Conservation (phyloP, 2,113 vertebrate species). For the Cyanistes caeruleus region DNA sequence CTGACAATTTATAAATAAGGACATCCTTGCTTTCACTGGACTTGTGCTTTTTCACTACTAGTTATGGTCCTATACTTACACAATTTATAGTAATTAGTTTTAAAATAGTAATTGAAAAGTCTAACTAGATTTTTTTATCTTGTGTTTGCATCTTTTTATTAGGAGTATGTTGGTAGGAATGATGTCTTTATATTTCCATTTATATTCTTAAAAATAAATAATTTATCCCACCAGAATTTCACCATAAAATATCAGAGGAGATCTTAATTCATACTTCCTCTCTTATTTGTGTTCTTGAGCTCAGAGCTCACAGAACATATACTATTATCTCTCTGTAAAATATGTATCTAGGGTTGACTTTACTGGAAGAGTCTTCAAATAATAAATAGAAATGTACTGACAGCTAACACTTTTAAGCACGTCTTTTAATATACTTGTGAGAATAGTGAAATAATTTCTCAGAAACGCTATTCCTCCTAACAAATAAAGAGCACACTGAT, state of each 20-base stretch:
- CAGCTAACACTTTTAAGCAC: background rate
- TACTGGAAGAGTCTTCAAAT: background rate
- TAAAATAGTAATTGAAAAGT: constrained; percentile 47
- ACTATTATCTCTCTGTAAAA: background rate
- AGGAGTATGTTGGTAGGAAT: background rate
- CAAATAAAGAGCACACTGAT: background rate
- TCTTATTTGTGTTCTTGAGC: background rate
- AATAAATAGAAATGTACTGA: background rate
- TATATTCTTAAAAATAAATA: background rate
- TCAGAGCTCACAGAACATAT: background rate
- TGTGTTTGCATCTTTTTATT: background rate
- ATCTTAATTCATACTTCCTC: background rate
- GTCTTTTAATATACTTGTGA: background rate
- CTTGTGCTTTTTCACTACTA: background rate
- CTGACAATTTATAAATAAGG: constrained; percentile 32
- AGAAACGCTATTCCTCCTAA: background rate
- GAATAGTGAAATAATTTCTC: background rate
- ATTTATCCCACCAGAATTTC: background rate
- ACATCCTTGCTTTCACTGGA: background rate
- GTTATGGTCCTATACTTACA: constrained; percentile 25
- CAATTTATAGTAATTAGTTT: constrained; percentile 22
- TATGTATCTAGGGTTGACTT: background rate
- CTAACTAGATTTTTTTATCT: constrained; percentile 15
- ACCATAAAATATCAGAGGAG: background rate
- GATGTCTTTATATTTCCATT: background rate